Base-by-base conservation (phyloP, 1,140 invertebrate species). In the Asobara japonica region DNA sequence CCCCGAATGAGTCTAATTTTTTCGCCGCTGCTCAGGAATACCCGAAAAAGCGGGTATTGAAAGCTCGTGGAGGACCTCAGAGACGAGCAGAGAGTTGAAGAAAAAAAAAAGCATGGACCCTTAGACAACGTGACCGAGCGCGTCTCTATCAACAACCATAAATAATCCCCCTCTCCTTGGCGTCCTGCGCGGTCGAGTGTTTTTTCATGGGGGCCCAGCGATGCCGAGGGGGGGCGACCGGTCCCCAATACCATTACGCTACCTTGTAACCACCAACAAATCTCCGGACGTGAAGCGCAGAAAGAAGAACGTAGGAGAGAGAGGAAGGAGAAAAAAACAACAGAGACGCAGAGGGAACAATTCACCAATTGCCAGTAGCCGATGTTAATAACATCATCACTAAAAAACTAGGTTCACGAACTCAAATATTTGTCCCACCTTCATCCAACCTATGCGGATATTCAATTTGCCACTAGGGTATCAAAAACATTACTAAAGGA, bases 81-180 rank as follows among this genome's bases (percentile, higher is more conserved):
- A 76, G 66, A 65, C 73, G 69, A 74, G 71, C 64, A 69, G 73
- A 18, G 51, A 78, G 60, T 61, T 66, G 67, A 77, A 56, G 70
- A 73, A 66, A 27, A 66, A 69, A 69, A 66, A 60, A 31, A 13
- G 48, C 30, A 60, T 60, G 36, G 83, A 77, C 79, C 84, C 80
- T 83, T 84, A 85, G 85, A 84, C 84, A 84, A 85, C 84, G 80
- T 80, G 81, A 80, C 80, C 78, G 78, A 78, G 81, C 84, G 86
- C 84, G 83, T 87, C 86, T 87, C 85, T 87, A 87, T 87, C 86
- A 86, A 82, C 81, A 81, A 86, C 82, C 84, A 86, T 86, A 87
- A 87, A 87, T 87, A 87, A 87, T 86, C 85, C 84, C 78, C 30
- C 72, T 75, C 56, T 73, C 36, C 73, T 33, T 60, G 20, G 74